phyloP scores from a whole-genome alignment of 1,140 invertebrate species.

The Atopsyche davidsoni region DNA sequence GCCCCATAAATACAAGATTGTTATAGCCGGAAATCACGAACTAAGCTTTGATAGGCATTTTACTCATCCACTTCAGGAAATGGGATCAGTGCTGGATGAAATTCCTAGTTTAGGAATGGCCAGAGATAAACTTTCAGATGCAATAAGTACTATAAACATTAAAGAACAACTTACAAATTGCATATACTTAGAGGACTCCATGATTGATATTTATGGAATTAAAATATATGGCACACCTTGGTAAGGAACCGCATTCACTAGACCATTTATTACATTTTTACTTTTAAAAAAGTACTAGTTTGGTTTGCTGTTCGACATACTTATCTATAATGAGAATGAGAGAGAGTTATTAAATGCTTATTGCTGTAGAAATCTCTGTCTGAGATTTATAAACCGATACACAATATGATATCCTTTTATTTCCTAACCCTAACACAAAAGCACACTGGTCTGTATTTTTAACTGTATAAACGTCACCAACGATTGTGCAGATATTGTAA shows the following conservation, averaged over 20 bases:
- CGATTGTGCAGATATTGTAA: too few relatives aligned
- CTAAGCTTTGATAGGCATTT: slow-evolving; percentile 74
- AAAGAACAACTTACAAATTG: slow-evolving; percentile 69
- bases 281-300: too few relatives aligned
- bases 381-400: too few relatives aligned
- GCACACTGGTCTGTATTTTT: too few relatives aligned
- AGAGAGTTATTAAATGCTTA: background rate
- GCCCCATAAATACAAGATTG: slow-evolving; percentile 78
- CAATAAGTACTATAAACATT: slow-evolving; percentile 57
- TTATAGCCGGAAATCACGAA: slow-evolving; percentile 88
- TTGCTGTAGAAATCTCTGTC: too few relatives aligned
- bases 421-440: too few relatives aligned
- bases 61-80: slow-evolving; percentile 53
- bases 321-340: too few relatives aligned
- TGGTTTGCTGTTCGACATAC: too few relatives aligned
- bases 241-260: too few relatives aligned
- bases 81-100: slow-evolving; percentile 50
- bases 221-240: slow-evolving; percentile 83
- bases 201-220: slow-evolving; percentile 62
- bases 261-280: too few relatives aligned
- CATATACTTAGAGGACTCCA: slow-evolving; percentile 70
- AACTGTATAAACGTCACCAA: too few relatives aligned
- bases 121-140: slow-evolving; percentile 56
- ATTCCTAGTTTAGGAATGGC: slow-evolving; percentile 64
- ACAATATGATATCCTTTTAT: too few relatives aligned